Percentiles rank a stretch among this genome's conserved stretches.
phyloP scores from a whole-genome alignment of 2,113 vertebrate genomes.

The Oncorhynchus gorbuscha region DNA sequence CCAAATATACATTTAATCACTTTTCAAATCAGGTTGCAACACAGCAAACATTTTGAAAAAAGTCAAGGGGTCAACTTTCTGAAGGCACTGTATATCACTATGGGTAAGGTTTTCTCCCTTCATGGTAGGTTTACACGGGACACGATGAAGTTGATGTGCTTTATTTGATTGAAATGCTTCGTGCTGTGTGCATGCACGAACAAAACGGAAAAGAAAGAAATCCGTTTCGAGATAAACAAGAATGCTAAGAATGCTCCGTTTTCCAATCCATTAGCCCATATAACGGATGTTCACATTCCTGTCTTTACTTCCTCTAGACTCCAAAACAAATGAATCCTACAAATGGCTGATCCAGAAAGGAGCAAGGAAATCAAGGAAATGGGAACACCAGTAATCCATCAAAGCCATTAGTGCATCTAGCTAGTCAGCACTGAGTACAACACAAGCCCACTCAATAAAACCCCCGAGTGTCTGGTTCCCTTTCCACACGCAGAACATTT shows the following conservation, averaged over 20 bases:
- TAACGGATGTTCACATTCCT: constrained; percentile 18
- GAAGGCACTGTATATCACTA: neutral
- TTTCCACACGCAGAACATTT: neutral
- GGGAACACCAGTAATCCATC: constrained; percentile 14
- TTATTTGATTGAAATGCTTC: neutral
- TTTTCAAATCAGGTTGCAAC: no score
- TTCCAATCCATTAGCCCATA: constrained; percentile 28
- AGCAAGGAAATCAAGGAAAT: constrained; percentile 6
- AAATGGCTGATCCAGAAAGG: constrained; percentile 25
- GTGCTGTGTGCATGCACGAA: neutral
- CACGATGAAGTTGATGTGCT: neutral
- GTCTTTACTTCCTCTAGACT: constrained; percentile 15
- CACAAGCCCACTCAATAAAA: constrained; percentile 40
- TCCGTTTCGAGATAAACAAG: neutral
- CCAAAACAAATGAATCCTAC: constrained; percentile 40
- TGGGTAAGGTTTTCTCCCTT: neutral
- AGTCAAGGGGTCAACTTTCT: neutral
- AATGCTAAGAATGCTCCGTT: neutral
- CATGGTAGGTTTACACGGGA: neutral
- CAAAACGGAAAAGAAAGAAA: neutral
- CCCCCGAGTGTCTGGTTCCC: neutral
- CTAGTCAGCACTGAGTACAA: constrained; percentile 1
- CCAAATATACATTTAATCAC: no score
- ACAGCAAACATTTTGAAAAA: no score
- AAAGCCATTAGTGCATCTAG: neutral